Evolutionary conservation across 1,140 invertebrate genomes (phyloP), one percentile per base, ranked within the genome.

Genomic region (Aporrectodea caliginosa): DNA sequence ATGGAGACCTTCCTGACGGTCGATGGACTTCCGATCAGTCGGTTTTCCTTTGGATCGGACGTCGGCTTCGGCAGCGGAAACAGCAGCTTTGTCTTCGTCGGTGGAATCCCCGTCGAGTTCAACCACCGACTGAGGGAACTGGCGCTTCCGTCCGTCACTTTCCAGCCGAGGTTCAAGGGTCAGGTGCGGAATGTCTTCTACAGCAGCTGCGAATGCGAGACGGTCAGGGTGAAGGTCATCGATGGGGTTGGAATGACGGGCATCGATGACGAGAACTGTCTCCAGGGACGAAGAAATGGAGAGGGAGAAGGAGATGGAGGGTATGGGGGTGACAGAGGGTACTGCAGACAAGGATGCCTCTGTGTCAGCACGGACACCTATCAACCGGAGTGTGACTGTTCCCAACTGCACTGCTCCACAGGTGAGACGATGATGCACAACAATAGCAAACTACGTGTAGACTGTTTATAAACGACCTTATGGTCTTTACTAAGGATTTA

Each of bases 161-260:
- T 81, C 70, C 16, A 86, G 75, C 81, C 75, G 1, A 73, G 76
- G 69, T 84, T 85, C 73, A 30, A 34, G 14, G 84, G 85, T 1
- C 79, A 83, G 34, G 81, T 87, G 12, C 71, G 86, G 73, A 87
- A 87, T 80, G 84, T 87, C 0, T 78, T 87, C 14, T 87, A 86
- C 80, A 83, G 83, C 78, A 87, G 86, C 77, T 87, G 86, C 81
- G 81, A 84, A 12, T 87, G 86, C 73, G 75, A 82, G 27, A 83
- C 83, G 6, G 80, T 82, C 2, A 81, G 86, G n/a, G 85, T 79
- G 1, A 69, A 35, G 27, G 79, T 84, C 80, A 33, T 84, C 0
- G 81, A 83, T 0, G 81, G 82, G 12, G 34, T 35, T 1, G 82
- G 83, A 0, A 77, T 84, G 35, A 77, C 81, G 58, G 43, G 35